Evolutionary conservation across 2,113 vertebrate species (phyloP), one percentile per base, ranked within the genome.

Genomic region (Hipposideros armiger): DNA sequence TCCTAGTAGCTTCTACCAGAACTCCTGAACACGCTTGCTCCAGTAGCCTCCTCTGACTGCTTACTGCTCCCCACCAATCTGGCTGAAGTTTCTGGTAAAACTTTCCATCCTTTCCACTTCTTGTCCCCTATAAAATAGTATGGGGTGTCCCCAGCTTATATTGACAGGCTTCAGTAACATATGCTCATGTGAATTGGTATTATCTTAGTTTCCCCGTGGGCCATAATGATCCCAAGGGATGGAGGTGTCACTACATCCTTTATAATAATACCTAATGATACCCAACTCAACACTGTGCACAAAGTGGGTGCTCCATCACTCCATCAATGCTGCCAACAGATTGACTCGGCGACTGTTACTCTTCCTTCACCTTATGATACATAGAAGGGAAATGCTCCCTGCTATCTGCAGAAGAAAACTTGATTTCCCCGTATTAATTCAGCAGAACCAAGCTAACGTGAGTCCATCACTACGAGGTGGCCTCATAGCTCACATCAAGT

Each of bases 381-480:
- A 60, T 22, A 40, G 81, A 83, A 17, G 24, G 45, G 60, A 76
- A 77, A 14, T 56, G 56, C 56, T 95, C 93, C 62, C 42, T 94
- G 40, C 52, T 64, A 69, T 83, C 67, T 40, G 17, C 56, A 87
- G 69, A 77, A 69, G 32, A 66, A 69, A 94, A 74, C 81, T 72
- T 17, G 0, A 52, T 94, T 87, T 94, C 83, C 24, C 86, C 15
- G 54, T 36, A 42, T 86, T 91, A 73, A 94, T 88, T 74, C 91
- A 62, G 88, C 73, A 81, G 40, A 80, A 28, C 30, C 10, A 20
- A 67, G 36, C 16, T 42, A 19, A 72, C 7, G 20, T 2, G 50
- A 50, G 26, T 7, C 22, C 50, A n/a, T 47, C 52, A 13, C 62
- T 56, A 4, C 0, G 14, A 30, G 15, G 28, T 9, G 54, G 15